Percentiles rank a stretch among this genome's conserved stretches.
Conservation (phyloP, 1,140 invertebrate genomes). For the Palaemon carinicauda region DNA sequence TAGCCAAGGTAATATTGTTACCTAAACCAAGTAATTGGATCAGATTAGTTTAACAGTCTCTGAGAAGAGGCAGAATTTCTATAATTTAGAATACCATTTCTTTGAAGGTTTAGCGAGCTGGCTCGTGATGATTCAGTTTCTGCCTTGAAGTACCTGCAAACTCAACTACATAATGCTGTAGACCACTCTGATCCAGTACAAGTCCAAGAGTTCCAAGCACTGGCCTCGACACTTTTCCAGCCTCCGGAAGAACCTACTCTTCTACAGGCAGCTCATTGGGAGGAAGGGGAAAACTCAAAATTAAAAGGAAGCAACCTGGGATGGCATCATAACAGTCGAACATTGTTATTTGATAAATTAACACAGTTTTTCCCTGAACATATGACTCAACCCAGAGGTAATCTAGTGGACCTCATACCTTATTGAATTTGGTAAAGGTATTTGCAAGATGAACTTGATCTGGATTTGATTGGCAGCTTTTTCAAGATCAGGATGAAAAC, state of each 20-base stretch:
- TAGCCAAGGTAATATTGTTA: neutral
- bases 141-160: constrained; percentile 82
- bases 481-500: too few species aligned
- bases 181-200: constrained; percentile 79
- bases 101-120: constrained; percentile 75
- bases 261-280: neutral
- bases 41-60: too few species aligned
- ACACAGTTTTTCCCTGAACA: constrained; percentile 75
- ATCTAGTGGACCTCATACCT: constrained; percentile 73
- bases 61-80: too few species aligned
- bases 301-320: constrained; percentile 19
- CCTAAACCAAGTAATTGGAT: too few species aligned
- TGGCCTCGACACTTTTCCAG: constrained; percentile 68
- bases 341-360: constrained; percentile 73
- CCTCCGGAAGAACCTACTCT: neutral
- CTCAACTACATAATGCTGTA: constrained; percentile 76
- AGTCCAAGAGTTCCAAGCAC: constrained; percentile 73
- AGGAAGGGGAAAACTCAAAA: constrained; percentile 60
- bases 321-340: constrained; percentile 64
- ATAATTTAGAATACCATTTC: neutral
- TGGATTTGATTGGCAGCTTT: too few species aligned
- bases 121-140: constrained; percentile 72
- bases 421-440: constrained; percentile 18
- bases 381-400: constrained; percentile 76
- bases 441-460: too few species aligned